Evolutionary conservation across 2,797 vertebrate genomes (phyloP).

Genomic region (Clarias platycephalus): DNA sequence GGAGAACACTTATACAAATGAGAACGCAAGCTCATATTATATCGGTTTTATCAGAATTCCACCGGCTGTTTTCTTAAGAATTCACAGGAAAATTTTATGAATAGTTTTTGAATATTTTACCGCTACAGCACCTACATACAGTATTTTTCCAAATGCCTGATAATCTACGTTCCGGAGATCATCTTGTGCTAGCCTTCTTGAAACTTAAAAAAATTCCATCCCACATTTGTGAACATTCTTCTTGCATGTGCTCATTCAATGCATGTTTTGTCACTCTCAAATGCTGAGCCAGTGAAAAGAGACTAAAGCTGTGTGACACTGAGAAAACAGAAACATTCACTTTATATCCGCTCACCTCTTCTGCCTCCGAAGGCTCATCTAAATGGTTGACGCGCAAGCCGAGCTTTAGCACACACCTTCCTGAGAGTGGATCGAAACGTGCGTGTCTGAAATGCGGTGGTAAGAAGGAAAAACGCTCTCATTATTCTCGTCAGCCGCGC

Average conservation of each 20-base stretch:
- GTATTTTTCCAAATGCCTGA: background rate
- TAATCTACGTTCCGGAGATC: background rate
- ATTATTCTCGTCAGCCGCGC: constrained; percentile 41
- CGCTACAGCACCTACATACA: background rate
- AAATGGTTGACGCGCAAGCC: constrained; percentile 17
- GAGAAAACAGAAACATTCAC: constrained; percentile 34
- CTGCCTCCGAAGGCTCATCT: constrained; percentile 24
- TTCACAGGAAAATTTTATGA: background rate
- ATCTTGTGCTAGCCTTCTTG: background rate
- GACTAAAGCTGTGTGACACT: constrained; percentile 39
- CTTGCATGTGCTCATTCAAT: background rate
- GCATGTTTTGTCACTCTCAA: background rate
- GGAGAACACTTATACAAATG: background rate
- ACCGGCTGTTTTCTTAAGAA: constrained; percentile 3
- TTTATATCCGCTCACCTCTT: constrained; percentile 31
- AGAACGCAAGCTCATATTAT: background rate
- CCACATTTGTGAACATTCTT: background rate
- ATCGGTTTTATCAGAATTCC: background rate
- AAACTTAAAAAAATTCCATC: background rate
- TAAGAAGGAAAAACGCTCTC: constrained; percentile 33
- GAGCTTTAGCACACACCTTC: constrained; percentile 4
- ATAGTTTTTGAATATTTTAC: background rate
- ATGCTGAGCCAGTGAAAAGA: constrained; percentile 24
- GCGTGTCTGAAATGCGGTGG: constrained; percentile 15
- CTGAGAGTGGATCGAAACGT: constrained; percentile 12